Evolutionary conservation across 2,888 invertebrate species (phyloP), one percentile per base, ranked within the genome.

Genomic region (Alloplasta piceator): DNA sequence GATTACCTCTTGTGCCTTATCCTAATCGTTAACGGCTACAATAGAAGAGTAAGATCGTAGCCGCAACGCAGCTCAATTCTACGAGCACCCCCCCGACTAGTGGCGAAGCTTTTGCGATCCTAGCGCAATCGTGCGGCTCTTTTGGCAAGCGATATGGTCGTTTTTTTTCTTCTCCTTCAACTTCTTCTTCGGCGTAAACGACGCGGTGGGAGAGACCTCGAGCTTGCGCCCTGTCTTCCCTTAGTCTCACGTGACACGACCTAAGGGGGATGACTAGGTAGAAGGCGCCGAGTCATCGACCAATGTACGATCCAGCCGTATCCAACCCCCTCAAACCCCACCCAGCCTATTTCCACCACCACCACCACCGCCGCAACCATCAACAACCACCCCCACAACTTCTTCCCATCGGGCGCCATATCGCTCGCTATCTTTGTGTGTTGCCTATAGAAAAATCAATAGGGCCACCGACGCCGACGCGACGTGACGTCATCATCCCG

Each of bases 381-480:
- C 6, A 43, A 6, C 10, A 9, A 10, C 7, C 43, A 43, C 5
- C 38, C 36, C 14, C 48, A 1, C 43, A 7, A 70, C 46, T 48
- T 71, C 60, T 60, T 48, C 60, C 71, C 7, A 26, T 36, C n/a
- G 6, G 10, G n/a, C 26, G 36, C 48, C 36, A 10, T 7, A 9
- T 10, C 64, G 16, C 36, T 64, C 48, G 14, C 55, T 55, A 48
- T 70, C 26, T 63, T 55, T 7, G 50, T 68, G 85, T 86, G 82
- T 72, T 83, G 83, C 68, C 82, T 72, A 77, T 75, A 83, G 85
- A 26, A 89, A 90, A 90, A 90, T 90, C 90, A 90, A 90, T 90
- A 90, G 87, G 80, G 80, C 46, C 41, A 64, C 58, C 77, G 80
- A 73, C 80, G 77, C 83, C 84, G 85, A 84, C 85, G 86, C 84